Conservation (phyloP, 2,888 invertebrate genomes). For the Andricus quercusramuli region DNA sequence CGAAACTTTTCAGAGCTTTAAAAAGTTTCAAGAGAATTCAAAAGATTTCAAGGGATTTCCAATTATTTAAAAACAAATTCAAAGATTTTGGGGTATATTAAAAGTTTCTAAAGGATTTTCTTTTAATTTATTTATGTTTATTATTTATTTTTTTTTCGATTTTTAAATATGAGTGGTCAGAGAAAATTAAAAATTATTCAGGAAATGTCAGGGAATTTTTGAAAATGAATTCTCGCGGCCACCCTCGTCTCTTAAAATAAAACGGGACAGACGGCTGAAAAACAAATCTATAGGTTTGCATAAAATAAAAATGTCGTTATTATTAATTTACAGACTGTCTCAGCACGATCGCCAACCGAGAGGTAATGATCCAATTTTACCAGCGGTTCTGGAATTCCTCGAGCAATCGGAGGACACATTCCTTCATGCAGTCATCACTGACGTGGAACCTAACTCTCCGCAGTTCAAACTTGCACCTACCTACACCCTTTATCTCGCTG, state of each 20-base stretch:
- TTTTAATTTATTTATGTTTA: no score
- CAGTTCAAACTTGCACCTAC: conserved; percentile 98
- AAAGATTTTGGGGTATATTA: no score
- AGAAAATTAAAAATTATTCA: no score
- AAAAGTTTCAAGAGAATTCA: no score
- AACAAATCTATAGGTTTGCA: neutral
- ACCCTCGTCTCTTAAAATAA: neutral
- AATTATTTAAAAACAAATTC: no score
- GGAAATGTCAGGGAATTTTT: no score
- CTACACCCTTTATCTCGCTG: conserved; percentile 96
- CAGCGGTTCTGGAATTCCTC: conserved; percentile 96
- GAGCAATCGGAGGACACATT: conserved; percentile 97
- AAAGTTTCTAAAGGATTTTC: no score
- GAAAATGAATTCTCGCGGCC: no score
- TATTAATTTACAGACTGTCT: conserved; percentile 69
- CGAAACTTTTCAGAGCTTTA: no score
- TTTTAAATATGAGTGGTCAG: no score
- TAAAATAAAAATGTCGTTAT: neutral
- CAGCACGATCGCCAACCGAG: conserved; percentile 81
- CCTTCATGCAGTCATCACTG: conserved; percentile 91
- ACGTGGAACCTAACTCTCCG: conserved; percentile 92
- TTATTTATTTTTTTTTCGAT: no score
- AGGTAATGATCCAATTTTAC: conserved; percentile 93
- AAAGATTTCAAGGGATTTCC: no score
- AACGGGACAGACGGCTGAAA: neutral